phyloP scores from a whole-genome alignment of 2,113 vertebrate species.

The Hirundichthys speculiger region DNA sequence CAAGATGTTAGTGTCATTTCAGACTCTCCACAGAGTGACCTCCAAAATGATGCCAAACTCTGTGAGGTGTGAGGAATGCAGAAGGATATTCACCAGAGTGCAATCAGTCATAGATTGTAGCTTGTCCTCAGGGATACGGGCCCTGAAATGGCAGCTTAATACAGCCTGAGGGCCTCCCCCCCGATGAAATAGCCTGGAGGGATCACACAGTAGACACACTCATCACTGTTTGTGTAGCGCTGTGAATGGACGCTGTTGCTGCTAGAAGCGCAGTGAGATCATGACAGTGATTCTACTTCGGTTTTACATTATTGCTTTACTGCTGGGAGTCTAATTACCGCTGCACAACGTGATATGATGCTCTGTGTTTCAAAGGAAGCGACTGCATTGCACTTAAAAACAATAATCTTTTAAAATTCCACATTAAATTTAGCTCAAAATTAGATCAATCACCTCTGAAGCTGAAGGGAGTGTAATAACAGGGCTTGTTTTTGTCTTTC shows the following conservation, averaged over 20 bases:
- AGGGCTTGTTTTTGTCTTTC: neutral
- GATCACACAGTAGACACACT: neutral
- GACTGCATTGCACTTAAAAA: neutral
- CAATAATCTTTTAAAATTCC: neutral
- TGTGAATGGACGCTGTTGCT: constrained; percentile 11
- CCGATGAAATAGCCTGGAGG: constrained; percentile 16
- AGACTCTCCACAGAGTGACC: neutral
- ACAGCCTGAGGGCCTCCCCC: constrained; percentile 30
- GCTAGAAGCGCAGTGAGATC: constrained; percentile 7
- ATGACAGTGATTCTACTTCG: constrained; percentile 14
- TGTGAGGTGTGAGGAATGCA: neutral
- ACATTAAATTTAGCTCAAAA: neutral
- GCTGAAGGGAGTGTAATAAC: no score
- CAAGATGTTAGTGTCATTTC: neutral
- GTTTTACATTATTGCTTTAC: neutral
- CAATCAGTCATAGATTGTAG: constrained; percentile 22
- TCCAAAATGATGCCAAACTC: neutral
- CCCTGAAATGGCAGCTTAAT: constrained; percentile 23
- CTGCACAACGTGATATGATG: neutral
- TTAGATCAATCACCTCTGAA: neutral
- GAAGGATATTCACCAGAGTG: constrained; percentile 16
- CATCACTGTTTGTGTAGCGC: constrained; percentile 8
- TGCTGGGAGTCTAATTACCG: neutral
- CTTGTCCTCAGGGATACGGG: constrained; percentile 16
- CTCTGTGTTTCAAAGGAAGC: neutral